Evolutionary conservation across 2,888 invertebrate genomes (phyloP).

Genomic region (Bembecia ichneumoniformis): DNA sequence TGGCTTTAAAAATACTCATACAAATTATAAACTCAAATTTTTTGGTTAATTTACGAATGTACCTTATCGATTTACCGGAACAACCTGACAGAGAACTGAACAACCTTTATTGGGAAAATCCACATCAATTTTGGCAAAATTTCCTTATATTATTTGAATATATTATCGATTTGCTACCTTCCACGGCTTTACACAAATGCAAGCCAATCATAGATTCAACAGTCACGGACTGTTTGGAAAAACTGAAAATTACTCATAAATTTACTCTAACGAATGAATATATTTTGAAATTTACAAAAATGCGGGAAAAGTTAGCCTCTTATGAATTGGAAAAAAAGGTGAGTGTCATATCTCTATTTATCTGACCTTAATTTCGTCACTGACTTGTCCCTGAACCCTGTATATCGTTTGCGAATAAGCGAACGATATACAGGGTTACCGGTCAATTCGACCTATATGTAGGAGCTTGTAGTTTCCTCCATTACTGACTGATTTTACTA

Average conservation of each 20-base stretch:
- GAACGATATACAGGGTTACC: too few relatives aligned
- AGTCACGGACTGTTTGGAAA: constrained; percentile 34
- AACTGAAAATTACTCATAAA: constrained; percentile 26
- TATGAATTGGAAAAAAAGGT: constrained; percentile 28
- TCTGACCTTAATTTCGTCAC: too few relatives aligned
- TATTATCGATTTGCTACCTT: constrained; percentile 40
- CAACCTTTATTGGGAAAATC: constrained; percentile 43
- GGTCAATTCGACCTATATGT: too few relatives aligned
- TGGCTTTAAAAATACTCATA: constrained; percentile 37
- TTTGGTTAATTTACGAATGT: constrained; percentile 31
- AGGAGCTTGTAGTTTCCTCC: too few relatives aligned
- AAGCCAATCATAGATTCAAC: constrained; percentile 39
- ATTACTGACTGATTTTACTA: too few relatives aligned
- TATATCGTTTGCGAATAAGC: too few relatives aligned
- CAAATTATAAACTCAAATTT: constrained; percentile 46
- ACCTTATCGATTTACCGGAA: constrained; percentile 46
- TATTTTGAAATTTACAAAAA: constrained; percentile 21
- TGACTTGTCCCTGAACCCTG: too few relatives aligned
- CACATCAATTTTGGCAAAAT: constrained; percentile 44
- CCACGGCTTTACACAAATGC: constrained; percentile 38
- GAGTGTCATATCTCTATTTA: not conserved
- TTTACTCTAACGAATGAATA: constrained; percentile 29
- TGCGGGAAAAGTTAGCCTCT: constrained; percentile 25
- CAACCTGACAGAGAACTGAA: constrained; percentile 17
- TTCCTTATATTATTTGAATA: constrained; percentile 39